Percentiles rank a stretch among this genome's conserved stretches.
These are phyloP conservation scores for Drosophila rellima DNA, from an alignment of 2,888 invertebrate species.

Conservation along the genomic window DNA sequence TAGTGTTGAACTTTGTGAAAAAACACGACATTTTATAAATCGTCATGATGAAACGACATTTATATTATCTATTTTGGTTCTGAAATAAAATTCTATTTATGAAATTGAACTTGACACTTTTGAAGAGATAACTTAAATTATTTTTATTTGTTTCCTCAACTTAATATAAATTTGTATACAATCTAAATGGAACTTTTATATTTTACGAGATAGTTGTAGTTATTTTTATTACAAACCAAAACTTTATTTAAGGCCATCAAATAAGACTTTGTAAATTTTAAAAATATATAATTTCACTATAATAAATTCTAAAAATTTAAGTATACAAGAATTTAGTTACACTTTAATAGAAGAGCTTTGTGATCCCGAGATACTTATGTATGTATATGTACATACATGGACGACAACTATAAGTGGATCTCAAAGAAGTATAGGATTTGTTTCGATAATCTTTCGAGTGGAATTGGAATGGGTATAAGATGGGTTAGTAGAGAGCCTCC, in stretches of 20 bases:
- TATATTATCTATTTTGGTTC: background rate
- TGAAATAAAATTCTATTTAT: background rate
- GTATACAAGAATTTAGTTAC: conserved; percentile 7
- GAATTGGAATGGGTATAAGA: background rate
- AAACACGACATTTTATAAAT: background rate
- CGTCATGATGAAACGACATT: background rate
- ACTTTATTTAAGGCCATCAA: background rate
- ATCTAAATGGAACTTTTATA: background rate
- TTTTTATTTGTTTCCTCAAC: background rate
- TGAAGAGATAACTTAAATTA: background rate
- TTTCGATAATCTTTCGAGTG: background rate
- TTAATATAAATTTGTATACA: background rate
- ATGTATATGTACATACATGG: background rate
- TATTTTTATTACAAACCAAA: background rate
- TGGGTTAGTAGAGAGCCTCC: conserved; percentile 44
- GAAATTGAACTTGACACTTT: background rate
- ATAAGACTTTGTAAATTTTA: background rate
- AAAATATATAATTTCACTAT: background rate
- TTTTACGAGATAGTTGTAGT: background rate
- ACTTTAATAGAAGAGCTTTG: background rate
- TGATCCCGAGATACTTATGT: background rate
- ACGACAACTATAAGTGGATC: background rate
- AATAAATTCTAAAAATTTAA: background rate
- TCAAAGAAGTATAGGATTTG: background rate
- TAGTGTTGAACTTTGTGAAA: background rate